These are phyloP conservation scores for Drosophila bunnanda DNA, from an alignment of 2,888 invertebrate genomes.

Conservation along the genomic window DNA sequence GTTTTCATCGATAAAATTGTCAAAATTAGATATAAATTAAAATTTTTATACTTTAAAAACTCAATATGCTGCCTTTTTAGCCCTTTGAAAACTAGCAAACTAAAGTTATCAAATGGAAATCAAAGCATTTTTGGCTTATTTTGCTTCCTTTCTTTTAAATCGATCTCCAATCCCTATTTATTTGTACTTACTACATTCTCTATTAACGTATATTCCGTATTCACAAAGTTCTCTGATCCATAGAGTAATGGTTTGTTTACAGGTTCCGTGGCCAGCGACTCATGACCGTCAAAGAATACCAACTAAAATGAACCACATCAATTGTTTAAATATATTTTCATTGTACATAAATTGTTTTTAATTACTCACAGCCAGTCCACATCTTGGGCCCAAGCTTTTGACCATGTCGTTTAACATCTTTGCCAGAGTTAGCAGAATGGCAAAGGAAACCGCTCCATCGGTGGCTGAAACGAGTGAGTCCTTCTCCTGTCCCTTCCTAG, in stretches of 20 bases:
- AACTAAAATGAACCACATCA: slow-evolving; percentile 88
- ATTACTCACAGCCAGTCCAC: slow-evolving; percentile 49
- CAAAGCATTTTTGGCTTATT: too few species aligned
- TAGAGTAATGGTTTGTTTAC: slow-evolving; percentile 94
- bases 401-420: slow-evolving; percentile 86
- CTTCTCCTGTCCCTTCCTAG: slow-evolving; percentile 63
- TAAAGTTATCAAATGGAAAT: too few species aligned
- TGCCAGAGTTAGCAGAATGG: slow-evolving; percentile 94
- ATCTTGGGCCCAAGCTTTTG: slow-evolving; percentile 81
- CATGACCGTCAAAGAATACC: slow-evolving; percentile 99
- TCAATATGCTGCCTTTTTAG: too few species aligned
- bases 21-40: too few species aligned
- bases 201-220: slow-evolving; percentile 86
- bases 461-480: slow-evolving; percentile 87
- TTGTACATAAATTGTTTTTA: neutral
- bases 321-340: slow-evolving; percentile 85
- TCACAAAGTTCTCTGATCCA: slow-evolving; percentile 95
- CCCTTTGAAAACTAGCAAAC: too few species aligned
- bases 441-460: slow-evolving; percentile 98
- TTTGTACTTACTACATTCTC: slow-evolving; percentile 87
- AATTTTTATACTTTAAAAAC: too few species aligned
- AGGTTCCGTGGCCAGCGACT: slow-evolving; percentile 94
- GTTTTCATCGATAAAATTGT: too few species aligned
- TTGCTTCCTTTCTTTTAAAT: too few species aligned
- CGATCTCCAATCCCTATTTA: too few species aligned